phyloP scores from a whole-genome alignment of 2,113 vertebrate species.

The Sturnira hondurensis region DNA sequence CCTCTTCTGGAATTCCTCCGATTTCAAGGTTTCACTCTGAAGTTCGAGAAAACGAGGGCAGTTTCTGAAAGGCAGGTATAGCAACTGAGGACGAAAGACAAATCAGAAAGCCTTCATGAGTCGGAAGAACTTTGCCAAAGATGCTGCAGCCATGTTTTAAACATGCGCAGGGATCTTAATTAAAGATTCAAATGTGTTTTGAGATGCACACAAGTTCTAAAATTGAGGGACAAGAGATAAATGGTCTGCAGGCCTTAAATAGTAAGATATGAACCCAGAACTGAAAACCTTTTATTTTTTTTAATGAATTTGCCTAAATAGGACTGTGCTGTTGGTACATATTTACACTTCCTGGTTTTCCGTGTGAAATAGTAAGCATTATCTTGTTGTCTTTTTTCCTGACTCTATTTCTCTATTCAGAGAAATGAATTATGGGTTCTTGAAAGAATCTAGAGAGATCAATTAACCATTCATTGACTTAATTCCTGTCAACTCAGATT shows the following conservation, averaged over 20 bases:
- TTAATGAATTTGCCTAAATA: not conserved
- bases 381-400: not conserved
- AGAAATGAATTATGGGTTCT: not conserved
- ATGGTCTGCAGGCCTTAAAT: not conserved
- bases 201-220: not conserved
- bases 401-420: not conserved
- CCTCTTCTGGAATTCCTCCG: slow-evolving; percentile 69
- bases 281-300: not conserved
- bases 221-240: not conserved
- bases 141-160: not conserved
- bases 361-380: not conserved
- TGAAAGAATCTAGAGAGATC: not conserved
- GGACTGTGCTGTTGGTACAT: not conserved
- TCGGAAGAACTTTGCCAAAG: not conserved
- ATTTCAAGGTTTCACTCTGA: slow-evolving; percentile 75
- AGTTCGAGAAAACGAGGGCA: slow-evolving; percentile 81
- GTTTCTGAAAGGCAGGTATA: slow-evolving; percentile 76
- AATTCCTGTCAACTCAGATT: not conserved
- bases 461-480: not conserved
- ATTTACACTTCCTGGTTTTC: not conserved
- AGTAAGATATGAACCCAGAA: not conserved
- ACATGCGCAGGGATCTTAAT: not conserved
- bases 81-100: slow-evolving; percentile 72
- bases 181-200: not conserved
- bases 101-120: not conserved